Evolutionary conservation across 2,888 invertebrate genomes (phyloP), one percentile per base, ranked within the genome.

Genomic region (Crossocerus cetratus): DNA sequence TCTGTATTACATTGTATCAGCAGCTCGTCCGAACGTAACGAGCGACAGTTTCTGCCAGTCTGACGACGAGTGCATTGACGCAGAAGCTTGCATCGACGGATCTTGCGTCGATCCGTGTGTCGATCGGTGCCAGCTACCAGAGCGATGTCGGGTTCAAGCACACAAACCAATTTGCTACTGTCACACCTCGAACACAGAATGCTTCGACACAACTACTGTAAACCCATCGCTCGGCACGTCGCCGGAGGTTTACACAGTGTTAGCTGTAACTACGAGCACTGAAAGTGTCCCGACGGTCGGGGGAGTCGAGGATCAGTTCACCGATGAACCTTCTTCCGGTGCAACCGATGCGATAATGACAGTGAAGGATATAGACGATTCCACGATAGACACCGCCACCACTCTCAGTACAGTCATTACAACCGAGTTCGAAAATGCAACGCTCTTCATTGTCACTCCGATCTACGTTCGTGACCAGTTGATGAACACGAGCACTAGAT

Each of bases 111-210:
- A 96, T 91, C 96, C 96, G 83, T 96, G 96, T 91, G 93, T 94
- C 89, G 94, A 93, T 90, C 93, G 94, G 78, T 96, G 96, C 92
- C 95, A 94, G 81, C 89, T 92, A 80, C 94, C 94, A 90, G 95
- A 96, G 82, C 94, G 94, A 88, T 96, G 96, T 90, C 93, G 94
- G 87, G 95, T 95, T 83, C 94, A 95, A 92, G 94, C 95, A 92
- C 96, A 96, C 92, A 94, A 95, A 89, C 95, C 96, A 74, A 94
- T 95, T 91, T 96, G 96, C 91, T 94, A 93, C 86, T 96, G 96
- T 59, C 57, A 81, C 60, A 43, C 53, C 42, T 64, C 67, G 13
- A 73, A 83, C 14, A n/a, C n/a, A n/a, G n/a, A n/a, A n/a, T n/a
- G n/a, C n/a, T 32, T 32, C 32, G 11, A 32, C 32, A 32, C 32